Evolutionary conservation across 1,140 invertebrate species (phyloP).

Genomic region (Pollicipes pollicipes): DNA sequence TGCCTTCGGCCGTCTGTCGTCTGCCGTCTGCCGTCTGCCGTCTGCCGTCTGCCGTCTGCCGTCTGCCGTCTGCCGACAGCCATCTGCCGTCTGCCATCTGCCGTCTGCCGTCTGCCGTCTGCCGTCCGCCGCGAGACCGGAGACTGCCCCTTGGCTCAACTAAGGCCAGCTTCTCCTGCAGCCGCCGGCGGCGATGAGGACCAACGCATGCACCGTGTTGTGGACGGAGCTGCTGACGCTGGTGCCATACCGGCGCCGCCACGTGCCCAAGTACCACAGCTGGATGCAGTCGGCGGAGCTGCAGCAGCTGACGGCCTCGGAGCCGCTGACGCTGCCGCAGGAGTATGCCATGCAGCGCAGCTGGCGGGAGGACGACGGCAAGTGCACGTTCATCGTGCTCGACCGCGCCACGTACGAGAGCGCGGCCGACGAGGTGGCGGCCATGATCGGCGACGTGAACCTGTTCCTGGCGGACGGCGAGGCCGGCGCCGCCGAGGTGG

Average conservation of each 20-base stretch:
- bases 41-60: too few relatives aligned
- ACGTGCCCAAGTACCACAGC: slow-evolving; percentile 50
- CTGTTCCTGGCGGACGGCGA: slow-evolving; percentile 45
- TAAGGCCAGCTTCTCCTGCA: too few relatives aligned
- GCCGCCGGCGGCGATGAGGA: not conserved
- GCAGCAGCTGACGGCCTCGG: slow-evolving; percentile 65
- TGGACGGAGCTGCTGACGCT: slow-evolving; percentile 20
- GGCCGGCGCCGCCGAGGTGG: slow-evolving; percentile 49
- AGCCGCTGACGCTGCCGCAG: slow-evolving; percentile 59
- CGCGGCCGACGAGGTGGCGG: slow-evolving; percentile 24
- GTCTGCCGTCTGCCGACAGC: too few relatives aligned
- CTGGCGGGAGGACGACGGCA: slow-evolving; percentile 71
- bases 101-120: too few relatives aligned
- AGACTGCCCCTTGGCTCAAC: too few relatives aligned
- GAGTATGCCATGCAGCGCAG: slow-evolving; percentile 80
- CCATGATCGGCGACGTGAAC: slow-evolving; percentile 91
- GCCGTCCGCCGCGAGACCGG: too few relatives aligned
- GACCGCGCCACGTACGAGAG: slow-evolving; percentile 39
- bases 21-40: too few relatives aligned
- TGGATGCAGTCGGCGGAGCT: slow-evolving; percentile 82
- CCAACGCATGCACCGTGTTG: not conserved
- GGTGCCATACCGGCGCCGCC: slow-evolving; percentile 28
- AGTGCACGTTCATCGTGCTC: slow-evolving; percentile 84
- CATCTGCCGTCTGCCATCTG: too few relatives aligned
- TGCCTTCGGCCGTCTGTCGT: too few relatives aligned